Evolutionary conservation across 2,888 invertebrate genomes (phyloP).

Genomic region (Cheilosia scutellata): DNA sequence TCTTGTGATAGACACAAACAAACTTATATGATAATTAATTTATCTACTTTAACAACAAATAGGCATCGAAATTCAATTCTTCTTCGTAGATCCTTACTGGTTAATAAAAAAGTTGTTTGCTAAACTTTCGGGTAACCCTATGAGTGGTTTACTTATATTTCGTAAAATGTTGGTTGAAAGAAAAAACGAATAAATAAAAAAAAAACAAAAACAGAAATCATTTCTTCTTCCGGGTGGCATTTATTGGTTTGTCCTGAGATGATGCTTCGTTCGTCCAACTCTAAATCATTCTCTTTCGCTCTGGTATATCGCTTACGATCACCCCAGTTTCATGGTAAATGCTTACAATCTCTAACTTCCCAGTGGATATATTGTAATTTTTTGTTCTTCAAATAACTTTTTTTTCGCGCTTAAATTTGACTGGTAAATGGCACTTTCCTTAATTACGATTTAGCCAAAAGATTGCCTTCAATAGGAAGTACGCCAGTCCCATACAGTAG

Average conservation of each 20-base stretch:
- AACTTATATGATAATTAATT: conserved; percentile 34
- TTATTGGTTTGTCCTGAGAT: conserved; percentile 29
- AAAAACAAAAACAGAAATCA: not conserved
- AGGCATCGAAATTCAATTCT: conserved; percentile 1
- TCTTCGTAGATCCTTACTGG: not conserved
- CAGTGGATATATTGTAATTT: conserved; percentile 16
- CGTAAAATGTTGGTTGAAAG: conserved; percentile 9
- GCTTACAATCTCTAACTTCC: conserved; percentile 27
- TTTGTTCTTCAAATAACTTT: not conserved
- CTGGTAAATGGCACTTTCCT: conserved; percentile 7
- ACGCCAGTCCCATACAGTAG: conserved; percentile 93
- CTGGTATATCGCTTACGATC: conserved; percentile 36
- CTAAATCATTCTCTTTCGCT: not conserved
- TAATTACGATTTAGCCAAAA: conserved; percentile 90
- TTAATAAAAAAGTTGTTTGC: not conserved
- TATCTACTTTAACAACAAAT: conserved; percentile 35
- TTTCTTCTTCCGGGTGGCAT: conserved; percentile 11
- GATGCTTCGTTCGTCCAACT: conserved; percentile 41
- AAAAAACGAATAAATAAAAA: conserved; percentile 7
- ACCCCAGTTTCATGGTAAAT: conserved; percentile 37
- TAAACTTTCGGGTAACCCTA: not conserved
- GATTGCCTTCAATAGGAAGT: conserved; percentile 93
- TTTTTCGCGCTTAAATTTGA: conserved; percentile 10
- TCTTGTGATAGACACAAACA: conserved; percentile 32
- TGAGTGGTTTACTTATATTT: conserved; percentile 5